Conservation (phyloP, 2,888 invertebrate species). For the Yponomeuta malinellus region DNA sequence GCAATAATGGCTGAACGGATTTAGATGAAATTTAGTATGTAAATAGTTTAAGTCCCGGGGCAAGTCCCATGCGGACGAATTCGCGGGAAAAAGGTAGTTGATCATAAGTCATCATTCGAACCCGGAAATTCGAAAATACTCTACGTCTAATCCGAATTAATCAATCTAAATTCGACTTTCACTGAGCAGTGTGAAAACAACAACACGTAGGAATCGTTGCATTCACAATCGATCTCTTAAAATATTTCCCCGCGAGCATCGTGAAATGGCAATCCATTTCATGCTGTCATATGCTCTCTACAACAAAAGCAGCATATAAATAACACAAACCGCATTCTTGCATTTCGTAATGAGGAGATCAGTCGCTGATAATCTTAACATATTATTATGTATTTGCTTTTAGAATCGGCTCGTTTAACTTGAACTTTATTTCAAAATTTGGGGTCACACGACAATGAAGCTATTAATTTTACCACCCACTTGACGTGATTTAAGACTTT, state of each 20-base stretch:
- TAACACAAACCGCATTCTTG: slow-evolving; percentile 36
- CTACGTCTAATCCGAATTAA: neutral
- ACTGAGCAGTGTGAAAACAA: slow-evolving; percentile 8
- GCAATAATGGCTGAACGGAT: too few relatives aligned
- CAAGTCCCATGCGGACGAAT: too few relatives aligned
- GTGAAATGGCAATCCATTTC: slow-evolving; percentile 15
- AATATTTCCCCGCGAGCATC: slow-evolving; percentile 12
- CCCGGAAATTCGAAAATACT: neutral
- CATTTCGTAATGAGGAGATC: slow-evolving; percentile 40
- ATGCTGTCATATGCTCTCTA: slow-evolving; percentile 33
- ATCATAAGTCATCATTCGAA: neutral
- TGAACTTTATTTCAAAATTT: neutral
- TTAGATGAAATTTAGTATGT: too few relatives aligned
- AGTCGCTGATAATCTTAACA: slow-evolving; percentile 30
- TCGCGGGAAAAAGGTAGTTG: too few relatives aligned
- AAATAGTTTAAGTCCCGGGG: too few relatives aligned
- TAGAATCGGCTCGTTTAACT: slow-evolving; percentile 2
- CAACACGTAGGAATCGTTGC: slow-evolving; percentile 4
- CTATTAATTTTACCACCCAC: slow-evolving; percentile 1
- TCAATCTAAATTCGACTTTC: slow-evolving; percentile 10
- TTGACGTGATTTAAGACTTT: neutral
- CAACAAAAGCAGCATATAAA: slow-evolving; percentile 36
- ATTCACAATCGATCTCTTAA: slow-evolving; percentile 12
- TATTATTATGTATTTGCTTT: slow-evolving; percentile 24
- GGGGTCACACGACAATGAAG: neutral